These are phyloP conservation scores for Denticeps clupeoides DNA, from an alignment of 2,797 vertebrate genomes.

Conservation along the genomic window DNA sequence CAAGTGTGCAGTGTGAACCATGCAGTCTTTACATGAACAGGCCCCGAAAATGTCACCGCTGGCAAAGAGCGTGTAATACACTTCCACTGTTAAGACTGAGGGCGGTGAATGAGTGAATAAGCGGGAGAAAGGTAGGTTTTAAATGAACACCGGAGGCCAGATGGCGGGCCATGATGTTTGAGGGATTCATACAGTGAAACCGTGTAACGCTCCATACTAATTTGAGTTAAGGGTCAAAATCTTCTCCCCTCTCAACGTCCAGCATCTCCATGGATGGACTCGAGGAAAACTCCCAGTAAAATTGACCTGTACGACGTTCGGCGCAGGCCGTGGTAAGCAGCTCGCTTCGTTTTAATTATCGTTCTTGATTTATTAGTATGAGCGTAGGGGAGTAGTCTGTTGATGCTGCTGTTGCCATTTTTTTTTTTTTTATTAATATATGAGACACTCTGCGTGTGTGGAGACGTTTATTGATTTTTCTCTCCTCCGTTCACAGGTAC, in stretches of 20 bases:
- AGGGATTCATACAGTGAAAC: too few relatives aligned
- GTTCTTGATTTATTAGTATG: not conserved
- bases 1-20: too few relatives aligned
- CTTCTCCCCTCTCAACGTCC: slow-evolving; percentile 9
- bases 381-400: not conserved
- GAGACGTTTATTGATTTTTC: not conserved
- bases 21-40: too few relatives aligned
- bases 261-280: slow-evolving; percentile 95
- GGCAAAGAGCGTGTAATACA: too few relatives aligned
- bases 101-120: too few relatives aligned
- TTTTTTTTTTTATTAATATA: not conserved
- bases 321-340: slow-evolving; percentile 83
- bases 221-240: slow-evolving; percentile 16
- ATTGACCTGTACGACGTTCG: slow-evolving; percentile 95
- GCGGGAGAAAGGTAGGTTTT: too few relatives aligned
- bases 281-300: slow-evolving; percentile 83
- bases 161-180: too few relatives aligned
- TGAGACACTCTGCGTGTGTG: too few relatives aligned
- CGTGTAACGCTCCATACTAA: slow-evolving; percentile 18
- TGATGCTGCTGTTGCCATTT: not conserved
- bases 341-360: not conserved
- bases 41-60: too few relatives aligned
- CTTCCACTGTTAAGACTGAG: too few relatives aligned
- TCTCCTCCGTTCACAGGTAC: slow-evolving; percentile 64
- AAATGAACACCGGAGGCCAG: too few relatives aligned